These are phyloP conservation scores for Andrena dorsata DNA, from an alignment of 2,888 invertebrate genomes.

Conservation along the genomic window DNA sequence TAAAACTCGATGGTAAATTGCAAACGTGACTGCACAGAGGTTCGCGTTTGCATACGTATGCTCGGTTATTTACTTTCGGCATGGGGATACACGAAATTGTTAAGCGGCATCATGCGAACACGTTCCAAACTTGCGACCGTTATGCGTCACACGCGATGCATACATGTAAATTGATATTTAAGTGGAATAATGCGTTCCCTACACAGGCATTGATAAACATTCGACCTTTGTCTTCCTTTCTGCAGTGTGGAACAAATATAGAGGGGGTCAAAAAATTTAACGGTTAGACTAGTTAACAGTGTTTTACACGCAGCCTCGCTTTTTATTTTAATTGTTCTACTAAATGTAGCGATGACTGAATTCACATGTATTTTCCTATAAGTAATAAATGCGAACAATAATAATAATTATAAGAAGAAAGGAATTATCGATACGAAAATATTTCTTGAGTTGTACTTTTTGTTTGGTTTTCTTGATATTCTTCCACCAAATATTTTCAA, in stretches of 20 bases:
- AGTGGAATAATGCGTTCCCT: not conserved
- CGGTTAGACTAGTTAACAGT: too few relatives aligned
- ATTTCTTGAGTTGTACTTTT: too few relatives aligned
- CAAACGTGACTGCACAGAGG: slow-evolving; percentile 53
- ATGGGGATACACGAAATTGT: slow-evolving; percentile 53
- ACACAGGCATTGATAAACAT: not conserved
- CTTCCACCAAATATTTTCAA: too few relatives aligned
- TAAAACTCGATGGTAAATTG: slow-evolving; percentile 55
- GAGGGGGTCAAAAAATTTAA: not conserved
- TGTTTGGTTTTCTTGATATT: too few relatives aligned
- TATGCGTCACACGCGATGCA: slow-evolving; percentile 3
- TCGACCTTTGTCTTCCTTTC: not conserved
- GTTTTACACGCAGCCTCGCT: too few relatives aligned
- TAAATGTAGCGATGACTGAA: too few relatives aligned
- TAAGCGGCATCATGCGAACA: slow-evolving; percentile 38
- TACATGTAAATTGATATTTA: slow-evolving; percentile 18
- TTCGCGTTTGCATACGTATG: slow-evolving; percentile 27
- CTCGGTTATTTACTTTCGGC: slow-evolving; percentile 38
- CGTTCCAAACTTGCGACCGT: slow-evolving; percentile 11
- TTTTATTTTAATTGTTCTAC: too few relatives aligned
- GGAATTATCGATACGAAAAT: too few relatives aligned
- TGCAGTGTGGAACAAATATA: not conserved
- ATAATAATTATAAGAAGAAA: too few relatives aligned
- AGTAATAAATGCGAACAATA: too few relatives aligned
- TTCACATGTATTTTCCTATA: too few relatives aligned